Base-by-base conservation (phyloP, 2,888 invertebrate species). In the Drosophila infuscata region DNA sequence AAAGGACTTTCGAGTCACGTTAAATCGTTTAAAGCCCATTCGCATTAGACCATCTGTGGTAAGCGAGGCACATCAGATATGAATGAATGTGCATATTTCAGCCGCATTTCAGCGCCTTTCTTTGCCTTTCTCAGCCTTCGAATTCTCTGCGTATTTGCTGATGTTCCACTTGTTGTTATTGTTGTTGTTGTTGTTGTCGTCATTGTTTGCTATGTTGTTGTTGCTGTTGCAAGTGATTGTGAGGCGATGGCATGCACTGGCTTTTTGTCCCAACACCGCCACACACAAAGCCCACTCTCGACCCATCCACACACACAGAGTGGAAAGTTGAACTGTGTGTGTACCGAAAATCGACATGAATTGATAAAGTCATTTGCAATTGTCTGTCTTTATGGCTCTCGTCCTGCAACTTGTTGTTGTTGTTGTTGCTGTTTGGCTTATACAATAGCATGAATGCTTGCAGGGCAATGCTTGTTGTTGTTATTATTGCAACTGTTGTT, bases 331-430 rank as follows among this genome's bases (percentile, higher is more conserved):
- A 69, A 82, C 82, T 83, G 83, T 71, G 74, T 70, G 74, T 83
- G 79, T 74, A 79, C 83, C 81, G 83, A 81, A 85, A 85, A 85
- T 87, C 87, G 88, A 87, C 87, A 87, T 86, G 87, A 87, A 87
- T 88, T 87, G 87, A 87, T 87, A 87, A 87, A 87, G 88, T 88
- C 87, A 88, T 87, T 87, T 87, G 87, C 87, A 88, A 88, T 87
- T 87, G 88, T 87, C 84, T 81, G 85, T 88, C 85, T 84, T 84
- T 84, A 87, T 83, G 87, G 81, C 56, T 46, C 63, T 60, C 54
- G 43, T 43, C 51, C 64, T 63, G 72, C 32, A 43, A 54, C 49
- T 51, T 61, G 59, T 59, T 79, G 79, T 9, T 48, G 59, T 25
- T 75, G 65, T 78, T 82, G 83, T 83, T 84, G 83, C 81, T 84